Evolutionary conservation across 2,113 vertebrate species (phyloP), one percentile per base, ranked within the genome.

Genomic region (Alethe diademata): DNA sequence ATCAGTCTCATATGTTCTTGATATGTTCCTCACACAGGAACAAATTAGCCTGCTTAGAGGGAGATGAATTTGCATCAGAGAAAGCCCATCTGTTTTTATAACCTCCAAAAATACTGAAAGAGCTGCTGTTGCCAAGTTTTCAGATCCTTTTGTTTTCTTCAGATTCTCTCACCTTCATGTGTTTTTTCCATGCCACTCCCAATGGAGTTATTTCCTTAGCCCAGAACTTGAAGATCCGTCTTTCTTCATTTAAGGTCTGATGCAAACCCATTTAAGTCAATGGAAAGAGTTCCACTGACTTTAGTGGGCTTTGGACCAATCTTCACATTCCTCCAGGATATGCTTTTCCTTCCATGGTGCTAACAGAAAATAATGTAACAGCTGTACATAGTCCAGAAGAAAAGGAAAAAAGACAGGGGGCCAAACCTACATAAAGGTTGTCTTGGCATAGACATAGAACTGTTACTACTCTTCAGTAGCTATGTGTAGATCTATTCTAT

Each of bases 181-280:
- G 25, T 88, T 92, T 75, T 95, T 96, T 97, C 93, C 92, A 73
- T 71, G 78, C 67, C 85, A 78, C 85, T 94, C 85, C 85, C 67
- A 80, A 2, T 24, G 36, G 47, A 95, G 86, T 58, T 53, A 70
- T 88, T 95, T 90, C 75, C 38, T 80, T 58, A 83, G 50, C 9
- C 71, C 47, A 69, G 88, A 83, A 80, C 35, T 47, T 22, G 6
- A 74, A 92, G 79, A 84, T 93, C 19, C 79, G 74, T 93, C 57
- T 86, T 88, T 83, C 90, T 90, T 93, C 93, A 56, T 78, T 86
- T 86, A 90, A 31, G 42, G 54, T 70, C 51, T 88, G 64, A 82
- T 74, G 88, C 78, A 95, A 87, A 76, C 33, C 66, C 42, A 42
- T 92, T 92, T 86, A 73, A 92, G 45, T 83, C 62, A 92, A 88